Evolutionary conservation across 2,797 vertebrate genomes (phyloP), one percentile per base, ranked within the genome.

Genomic region (Danio jaintianensis): DNA sequence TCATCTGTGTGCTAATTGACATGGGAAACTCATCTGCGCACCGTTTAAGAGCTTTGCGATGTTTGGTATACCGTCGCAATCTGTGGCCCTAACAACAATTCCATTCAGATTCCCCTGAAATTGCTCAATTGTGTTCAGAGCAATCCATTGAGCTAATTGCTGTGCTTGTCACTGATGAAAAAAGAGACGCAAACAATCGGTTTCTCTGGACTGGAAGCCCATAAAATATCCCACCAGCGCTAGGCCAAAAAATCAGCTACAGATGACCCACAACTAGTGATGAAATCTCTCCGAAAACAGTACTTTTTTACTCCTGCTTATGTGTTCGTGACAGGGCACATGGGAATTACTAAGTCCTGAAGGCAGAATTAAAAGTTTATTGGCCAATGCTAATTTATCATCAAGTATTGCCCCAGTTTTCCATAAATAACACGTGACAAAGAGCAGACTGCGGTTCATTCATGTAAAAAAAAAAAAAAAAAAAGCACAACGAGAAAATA

Each of bases 51-150:
- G 42, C 50, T 87, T 83, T 82, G 81, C 71, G 66, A 88, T 85
- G 84, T 82, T 84, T 81, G 52, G 47, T 11, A 45, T 73, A 70
- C 68, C 76, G 81, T 63, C 75, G 73, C 62, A 83, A 75, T 88
- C 78, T 84, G 22, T 76, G 80, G 82, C 59, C 78, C 85, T 71
- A 72, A 66, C 71, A 83, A 61, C 81, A 84, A 88, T 87, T 88
- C 85, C 85, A 29, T 89, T 84, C 82, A 85, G 73, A 88, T 89
- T 90, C 90, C 83, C 87, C 79, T 77, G 42, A 86, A 85, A 88
- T 85, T 82, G 83, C 83, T 69, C 68, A 82, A 88, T 84, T 86
- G 77, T 75, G 82, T 75, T 82, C 73, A 68, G 64, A 88, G 86
- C 84, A 75, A 81, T 88, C 73, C 38, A 83, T 76, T 29, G 53